A percentile compares a stretch with the other conserved stretches of the same genome.
phyloP scores from a whole-genome alignment of 1,140 invertebrate species.

The Drosophila pectinifera region DNA sequence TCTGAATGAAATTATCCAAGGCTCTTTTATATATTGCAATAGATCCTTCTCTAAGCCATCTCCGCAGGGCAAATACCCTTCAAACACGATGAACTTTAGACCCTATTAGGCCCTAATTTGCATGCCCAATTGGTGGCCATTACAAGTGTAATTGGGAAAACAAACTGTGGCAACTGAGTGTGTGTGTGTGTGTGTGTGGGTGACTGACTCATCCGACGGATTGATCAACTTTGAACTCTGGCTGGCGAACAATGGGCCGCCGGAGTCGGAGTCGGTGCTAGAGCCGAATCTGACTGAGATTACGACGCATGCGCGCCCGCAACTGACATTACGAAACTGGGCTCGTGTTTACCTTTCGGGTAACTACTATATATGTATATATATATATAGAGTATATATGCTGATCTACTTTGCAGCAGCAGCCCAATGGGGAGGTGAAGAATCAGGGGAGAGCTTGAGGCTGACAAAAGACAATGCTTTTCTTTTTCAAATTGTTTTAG shows the following conservation, averaged over 20 bases:
- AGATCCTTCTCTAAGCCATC: no score
- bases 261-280: constrained; percentile 4
- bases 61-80: constrained; percentile 12
- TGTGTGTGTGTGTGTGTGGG: constrained; percentile 7
- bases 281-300: constrained; percentile 30
- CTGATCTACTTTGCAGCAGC: constrained; percentile 71
- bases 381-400: constrained; percentile 21
- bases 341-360: constrained; percentile 56
- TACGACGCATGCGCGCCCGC: constrained; percentile 65
- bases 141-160: constrained; percentile 61
- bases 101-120: constrained; percentile 47
- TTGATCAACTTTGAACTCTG: constrained; percentile 77
- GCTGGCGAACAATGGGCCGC: constrained; percentile 33
- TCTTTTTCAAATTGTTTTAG: constrained; percentile 53
- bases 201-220: constrained; percentile 51
- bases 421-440: constrained; percentile 5
- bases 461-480: constrained; percentile 74
- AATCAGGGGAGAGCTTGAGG: neutral
- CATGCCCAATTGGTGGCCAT: constrained; percentile 47
- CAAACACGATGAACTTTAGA: neutral
- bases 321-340: constrained; percentile 63
- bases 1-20: neutral
- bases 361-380: constrained; percentile 5
- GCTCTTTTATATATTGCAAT: no score
- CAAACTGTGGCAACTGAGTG: constrained; percentile 43